These are phyloP conservation scores for Melanostoma mellinum DNA, from an alignment of 2,888 invertebrate genomes.

Conservation along the genomic window DNA sequence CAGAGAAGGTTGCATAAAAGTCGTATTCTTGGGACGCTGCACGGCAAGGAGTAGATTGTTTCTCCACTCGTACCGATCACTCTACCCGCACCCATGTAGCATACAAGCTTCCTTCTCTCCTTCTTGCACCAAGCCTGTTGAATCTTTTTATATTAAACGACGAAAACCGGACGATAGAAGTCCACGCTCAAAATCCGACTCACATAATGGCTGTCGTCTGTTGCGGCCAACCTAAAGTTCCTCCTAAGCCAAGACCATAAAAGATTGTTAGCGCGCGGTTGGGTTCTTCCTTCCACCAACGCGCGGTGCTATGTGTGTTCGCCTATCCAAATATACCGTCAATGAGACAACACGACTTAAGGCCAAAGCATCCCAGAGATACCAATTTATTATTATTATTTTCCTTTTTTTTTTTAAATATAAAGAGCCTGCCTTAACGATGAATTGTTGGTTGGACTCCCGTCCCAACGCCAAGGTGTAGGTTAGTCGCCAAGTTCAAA, in stretches of 20 bases:
- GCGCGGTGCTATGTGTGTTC: conserved; percentile 50
- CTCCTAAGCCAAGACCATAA: conserved; percentile 45
- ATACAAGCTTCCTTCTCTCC: conserved; percentile 43
- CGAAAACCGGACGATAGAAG: conserved; percentile 60
- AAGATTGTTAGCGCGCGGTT: conserved; percentile 51
- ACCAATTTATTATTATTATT: conserved; percentile 54
- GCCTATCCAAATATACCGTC: conserved; percentile 65
- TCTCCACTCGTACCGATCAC: conserved; percentile 46
- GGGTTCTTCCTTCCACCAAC: conserved; percentile 61
- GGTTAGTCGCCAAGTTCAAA: conserved; percentile 72
- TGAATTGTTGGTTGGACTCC: conserved; percentile 67
- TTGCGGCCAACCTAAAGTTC: conserved; percentile 46
- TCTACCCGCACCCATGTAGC: conserved; percentile 65
- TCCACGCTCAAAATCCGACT: conserved; percentile 62
- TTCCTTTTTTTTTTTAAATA: conserved; percentile 16
- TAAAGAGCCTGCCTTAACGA: conserved; percentile 50
- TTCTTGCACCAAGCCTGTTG: neutral
- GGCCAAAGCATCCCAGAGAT: conserved; percentile 67
- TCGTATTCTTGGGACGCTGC: conserved; percentile 37
- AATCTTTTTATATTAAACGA: conserved; percentile 52
- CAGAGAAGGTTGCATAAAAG: conserved; percentile 61
- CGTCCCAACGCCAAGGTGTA: conserved; percentile 70
- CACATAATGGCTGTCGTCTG: conserved; percentile 67
- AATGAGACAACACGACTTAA: conserved; percentile 61
- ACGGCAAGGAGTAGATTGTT: conserved; percentile 52